Conservation (phyloP, 2,113 vertebrate species). For the Galemys pyrenaicus region DNA sequence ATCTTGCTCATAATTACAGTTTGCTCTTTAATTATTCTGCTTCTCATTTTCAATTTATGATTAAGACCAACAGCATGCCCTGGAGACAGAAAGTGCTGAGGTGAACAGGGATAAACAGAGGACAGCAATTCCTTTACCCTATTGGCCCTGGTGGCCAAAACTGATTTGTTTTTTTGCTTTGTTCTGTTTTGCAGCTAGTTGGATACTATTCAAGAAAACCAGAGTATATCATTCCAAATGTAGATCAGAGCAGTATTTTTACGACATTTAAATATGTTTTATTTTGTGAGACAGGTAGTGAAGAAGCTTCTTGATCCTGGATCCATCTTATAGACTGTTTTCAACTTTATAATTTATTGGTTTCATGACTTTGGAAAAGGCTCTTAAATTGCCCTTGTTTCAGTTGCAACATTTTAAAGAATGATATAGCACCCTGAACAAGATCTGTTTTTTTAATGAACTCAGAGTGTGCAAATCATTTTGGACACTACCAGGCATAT, state of each 20-base stretch:
- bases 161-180: conserved; percentile 39
- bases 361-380: neutral
- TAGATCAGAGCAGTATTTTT: neutral
- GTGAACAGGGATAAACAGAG: conserved; percentile 75
- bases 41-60: conserved; percentile 85
- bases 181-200: neutral
- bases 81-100: conserved; percentile 78
- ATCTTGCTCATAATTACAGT: conserved; percentile 84
- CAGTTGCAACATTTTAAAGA: neutral
- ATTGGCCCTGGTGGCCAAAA: conserved; percentile 21
- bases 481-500: neutral
- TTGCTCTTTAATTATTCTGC: conserved; percentile 86
- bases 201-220: neutral
- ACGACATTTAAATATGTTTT: neutral
- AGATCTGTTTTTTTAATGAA: neutral
- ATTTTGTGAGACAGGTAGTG: neutral
- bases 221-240: neutral
- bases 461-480: neutral
- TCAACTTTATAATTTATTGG: neutral
- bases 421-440: neutral
- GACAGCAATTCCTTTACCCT: conserved; percentile 62
- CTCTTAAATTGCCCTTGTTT: neutral
- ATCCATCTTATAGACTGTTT: accelerated
- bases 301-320: neutral
- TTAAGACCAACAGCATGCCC: conserved; percentile 80